These are phyloP conservation scores for Todiramphus chloris DNA, from an alignment of 2,113 vertebrate species.

Conservation along the genomic window DNA sequence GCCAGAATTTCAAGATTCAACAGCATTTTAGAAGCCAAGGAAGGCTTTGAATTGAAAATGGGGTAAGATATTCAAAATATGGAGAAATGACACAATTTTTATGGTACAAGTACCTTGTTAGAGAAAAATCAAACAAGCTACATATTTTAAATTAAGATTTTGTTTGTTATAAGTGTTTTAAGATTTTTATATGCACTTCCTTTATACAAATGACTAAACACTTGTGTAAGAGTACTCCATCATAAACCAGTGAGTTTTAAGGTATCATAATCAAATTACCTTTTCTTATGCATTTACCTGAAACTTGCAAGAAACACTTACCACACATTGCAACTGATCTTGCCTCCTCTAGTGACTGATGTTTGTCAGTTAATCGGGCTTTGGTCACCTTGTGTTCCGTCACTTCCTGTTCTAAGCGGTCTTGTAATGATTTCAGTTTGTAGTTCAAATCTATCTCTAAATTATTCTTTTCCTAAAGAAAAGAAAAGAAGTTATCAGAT, in stretches of 20 bases:
- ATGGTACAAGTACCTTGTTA: background rate
- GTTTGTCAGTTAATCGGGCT: constrained; percentile 93
- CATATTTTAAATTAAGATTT: too few species aligned
- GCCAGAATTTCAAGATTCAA: background rate
- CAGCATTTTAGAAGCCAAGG: background rate
- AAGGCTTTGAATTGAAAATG: background rate
- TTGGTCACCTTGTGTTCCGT: constrained; percentile 94
- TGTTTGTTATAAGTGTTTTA: background rate
- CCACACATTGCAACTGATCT: constrained; percentile 94
- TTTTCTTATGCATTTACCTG: background rate
- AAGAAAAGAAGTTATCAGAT: background rate
- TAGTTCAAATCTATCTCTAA: constrained; percentile 98
- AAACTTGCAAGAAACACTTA: constrained; percentile 70
- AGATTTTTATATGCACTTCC: background rate
- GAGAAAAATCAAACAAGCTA: too few species aligned
- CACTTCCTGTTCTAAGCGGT: constrained; percentile 92
- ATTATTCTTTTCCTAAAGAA: constrained; percentile 93
- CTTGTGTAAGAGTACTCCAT: background rate
- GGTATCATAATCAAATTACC: background rate
- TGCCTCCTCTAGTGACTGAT: constrained; percentile 96
- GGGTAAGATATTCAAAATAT: background rate
- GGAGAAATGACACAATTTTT: background rate
- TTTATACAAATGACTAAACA: background rate
- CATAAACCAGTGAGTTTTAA: background rate
- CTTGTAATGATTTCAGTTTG: constrained; percentile 93